Base-by-base conservation (phyloP, 1,140 invertebrate species). In the Argopecten irradians region DNA sequence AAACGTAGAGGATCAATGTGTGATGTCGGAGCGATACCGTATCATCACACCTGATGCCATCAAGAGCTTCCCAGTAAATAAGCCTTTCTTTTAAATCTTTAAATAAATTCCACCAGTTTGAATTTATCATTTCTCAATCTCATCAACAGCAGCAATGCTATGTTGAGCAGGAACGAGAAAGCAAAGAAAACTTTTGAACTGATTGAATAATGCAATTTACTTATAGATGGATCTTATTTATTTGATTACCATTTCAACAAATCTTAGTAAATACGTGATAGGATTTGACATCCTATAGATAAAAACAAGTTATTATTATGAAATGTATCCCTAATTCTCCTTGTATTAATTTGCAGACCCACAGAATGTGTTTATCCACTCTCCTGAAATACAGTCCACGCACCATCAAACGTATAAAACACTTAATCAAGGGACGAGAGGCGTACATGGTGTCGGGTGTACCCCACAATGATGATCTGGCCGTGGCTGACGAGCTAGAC, bases 21-120 rank as follows among this genome's bases (percentile, higher is more conserved):
- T 94, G 34, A 90, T 95, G 86, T 89, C 87, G 22, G 93, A 95
- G 16, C 88, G 95, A 90, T 95, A 95, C 88, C 95, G 94, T 88
- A 95, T 96, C 41, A 93, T 96, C 35, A 93, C 94, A 9, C 95
- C 95, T 19, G 95, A 96, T 86, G 95, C 95, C 16, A 94, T 95
- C 32, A 95, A 95, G 85, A 94, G 94, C 88, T 96, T 96, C 87
- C 95, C 95, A 33, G 95, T 96, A 93, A 93, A 93, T 92, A 43
- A n/a, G n/a, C n/a, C n/a, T n/a, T n/a, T n/a, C n/a, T n/a, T n/a
- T n/a, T n/a, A n/a, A n/a, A n/a, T n/a, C n/a, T n/a, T n/a, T n/a
- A n/a, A n/a, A n/a, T n/a, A n/a, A n/a, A n/a, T n/a, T n/a, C n/a
- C n/a, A n/a, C n/a, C n/a, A n/a, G n/a, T n/a, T n/a, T 39, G 36